Evolutionary conservation across 2,113 vertebrate genomes (phyloP).

Genomic region (Eublepharis macularius): DNA sequence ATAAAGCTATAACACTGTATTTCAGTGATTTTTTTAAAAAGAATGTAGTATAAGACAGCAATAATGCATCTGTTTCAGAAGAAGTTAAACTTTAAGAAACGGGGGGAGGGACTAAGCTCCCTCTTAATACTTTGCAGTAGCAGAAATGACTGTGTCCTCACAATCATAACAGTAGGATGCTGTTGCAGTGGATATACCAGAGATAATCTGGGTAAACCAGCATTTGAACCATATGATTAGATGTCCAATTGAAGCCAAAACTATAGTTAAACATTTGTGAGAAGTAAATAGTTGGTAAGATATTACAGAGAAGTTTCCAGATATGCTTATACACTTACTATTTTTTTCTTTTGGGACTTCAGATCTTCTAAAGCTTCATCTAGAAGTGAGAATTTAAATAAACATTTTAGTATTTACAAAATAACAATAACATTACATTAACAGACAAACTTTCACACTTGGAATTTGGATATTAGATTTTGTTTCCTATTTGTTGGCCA

Average conservation of each 20-base stretch:
- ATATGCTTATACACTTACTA: slow-evolving; percentile 81
- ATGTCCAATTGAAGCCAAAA: background rate
- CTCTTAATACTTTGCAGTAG: too few relatives aligned
- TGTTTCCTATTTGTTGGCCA: background rate
- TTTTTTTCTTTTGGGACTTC: slow-evolving; percentile 93
- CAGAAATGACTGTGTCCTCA: background rate
- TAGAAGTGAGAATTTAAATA: slow-evolving; percentile 69
- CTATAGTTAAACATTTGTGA: background rate
- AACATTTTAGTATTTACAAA: slow-evolving; percentile 47
- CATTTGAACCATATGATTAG: background rate
- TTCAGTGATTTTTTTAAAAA: too few relatives aligned
- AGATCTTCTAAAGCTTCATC: slow-evolving; percentile 94
- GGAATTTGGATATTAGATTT: background rate
- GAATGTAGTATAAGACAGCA: too few relatives aligned
- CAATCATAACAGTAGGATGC: background rate
- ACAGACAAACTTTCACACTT: fast-evolving
- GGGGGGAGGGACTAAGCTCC: too few relatives aligned
- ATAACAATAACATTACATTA: slow-evolving; percentile 11
- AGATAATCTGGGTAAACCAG: background rate
- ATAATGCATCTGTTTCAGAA: too few relatives aligned
- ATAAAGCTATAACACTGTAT: too few relatives aligned
- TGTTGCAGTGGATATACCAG: background rate
- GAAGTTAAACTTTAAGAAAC: too few relatives aligned
- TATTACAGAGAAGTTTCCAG: background rate
- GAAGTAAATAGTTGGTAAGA: background rate